Percentiles rank a stretch among this genome's conserved stretches.
Conservation (phyloP, 2,888 invertebrate species). For the Amiota mariae region DNA sequence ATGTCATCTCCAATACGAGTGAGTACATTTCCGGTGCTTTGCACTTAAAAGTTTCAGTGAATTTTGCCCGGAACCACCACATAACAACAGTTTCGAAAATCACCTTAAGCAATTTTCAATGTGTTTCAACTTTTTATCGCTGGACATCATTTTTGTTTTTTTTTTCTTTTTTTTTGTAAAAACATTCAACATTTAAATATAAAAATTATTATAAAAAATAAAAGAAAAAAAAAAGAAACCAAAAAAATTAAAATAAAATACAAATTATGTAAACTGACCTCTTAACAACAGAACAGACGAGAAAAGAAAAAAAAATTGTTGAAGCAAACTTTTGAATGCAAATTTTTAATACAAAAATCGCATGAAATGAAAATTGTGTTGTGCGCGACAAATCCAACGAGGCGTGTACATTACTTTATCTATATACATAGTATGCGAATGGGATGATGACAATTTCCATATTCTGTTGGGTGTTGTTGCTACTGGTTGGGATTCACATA, state of each 20-base stretch:
- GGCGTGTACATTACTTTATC: neutral
- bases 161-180: slow-evolving; percentile 11
- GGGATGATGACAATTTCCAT: too few relatives aligned
- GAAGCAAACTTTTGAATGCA: slow-evolving; percentile 60
- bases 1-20: too few relatives aligned
- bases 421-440: too few relatives aligned
- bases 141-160: too few relatives aligned
- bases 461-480: too few relatives aligned
- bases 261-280: slow-evolving; percentile 43
- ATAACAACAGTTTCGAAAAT: neutral
- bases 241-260: slow-evolving; percentile 36
- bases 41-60: too few relatives aligned
- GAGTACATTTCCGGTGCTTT: too few relatives aligned
- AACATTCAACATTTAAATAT: neutral
- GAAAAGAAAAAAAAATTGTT: slow-evolving; percentile 45
- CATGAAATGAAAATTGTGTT: slow-evolving; percentile 40
- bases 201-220: neutral
- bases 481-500: too few relatives aligned
- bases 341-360: slow-evolving; percentile 56
- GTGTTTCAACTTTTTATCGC: slow-evolving; percentile 17
- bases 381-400: slow-evolving; percentile 9
- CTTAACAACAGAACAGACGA: slow-evolving; percentile 33
- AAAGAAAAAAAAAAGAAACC: neutral
- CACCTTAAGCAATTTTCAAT: slow-evolving; percentile 9
- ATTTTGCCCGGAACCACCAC: too few relatives aligned